Percentiles rank a stretch among this genome's conserved stretches.
Evolutionary conservation across 2,113 vertebrate species (phyloP).

Genomic region (Felis chaus): DNA sequence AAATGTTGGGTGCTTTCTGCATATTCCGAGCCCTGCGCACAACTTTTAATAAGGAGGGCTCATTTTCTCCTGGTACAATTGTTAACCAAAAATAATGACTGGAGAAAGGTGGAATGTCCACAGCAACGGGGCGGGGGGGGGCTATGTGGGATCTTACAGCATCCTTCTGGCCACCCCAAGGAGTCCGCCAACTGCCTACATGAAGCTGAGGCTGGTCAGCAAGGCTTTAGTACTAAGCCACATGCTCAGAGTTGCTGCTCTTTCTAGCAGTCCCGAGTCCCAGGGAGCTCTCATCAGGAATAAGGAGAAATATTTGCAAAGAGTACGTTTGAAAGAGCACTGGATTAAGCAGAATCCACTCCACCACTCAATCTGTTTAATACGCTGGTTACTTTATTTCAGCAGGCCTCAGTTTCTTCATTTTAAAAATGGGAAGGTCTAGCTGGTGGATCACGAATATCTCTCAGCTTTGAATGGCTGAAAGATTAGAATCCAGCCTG

Average conservation of each 20-base stretch:
- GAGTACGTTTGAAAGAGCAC: background rate
- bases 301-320: constrained; percentile 46
- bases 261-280: background rate
- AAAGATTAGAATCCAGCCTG: background rate
- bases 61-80: background rate
- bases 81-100: constrained; percentile 21
- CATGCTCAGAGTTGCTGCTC: background rate
- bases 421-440: background rate
- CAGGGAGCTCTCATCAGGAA: background rate
- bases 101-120: background rate
- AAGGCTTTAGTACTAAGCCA: background rate
- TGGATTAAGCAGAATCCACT: constrained; percentile 37
- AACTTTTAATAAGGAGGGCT: background rate
- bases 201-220: background rate
- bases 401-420: background rate
- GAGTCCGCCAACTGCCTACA: background rate
- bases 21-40: background rate
- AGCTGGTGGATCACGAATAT: background rate
- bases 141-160: background rate
- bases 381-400: background rate
- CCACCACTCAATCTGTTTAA: background rate
- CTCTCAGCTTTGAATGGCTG: background rate
- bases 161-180: background rate
- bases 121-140: background rate
- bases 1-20: background rate